These are phyloP conservation scores for Peromyscus leucopus DNA, from an alignment of 2,113 vertebrate genomes.

Conservation along the genomic window DNA sequence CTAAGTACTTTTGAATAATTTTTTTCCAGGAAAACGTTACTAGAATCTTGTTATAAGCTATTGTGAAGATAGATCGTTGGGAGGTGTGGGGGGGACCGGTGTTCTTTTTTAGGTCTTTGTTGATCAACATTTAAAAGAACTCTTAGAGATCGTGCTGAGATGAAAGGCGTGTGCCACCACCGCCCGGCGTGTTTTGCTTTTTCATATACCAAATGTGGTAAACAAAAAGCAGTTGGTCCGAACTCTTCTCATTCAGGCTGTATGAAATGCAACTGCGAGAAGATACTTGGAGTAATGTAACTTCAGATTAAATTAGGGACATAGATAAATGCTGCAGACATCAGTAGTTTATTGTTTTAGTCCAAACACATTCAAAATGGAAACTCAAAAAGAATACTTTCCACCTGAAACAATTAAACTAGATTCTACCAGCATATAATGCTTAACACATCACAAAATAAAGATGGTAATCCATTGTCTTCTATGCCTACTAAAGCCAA, in stretches of 20 bases:
- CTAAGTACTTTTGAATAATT: background rate
- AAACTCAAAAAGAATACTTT: slow-evolving; percentile 90
- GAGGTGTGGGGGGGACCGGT: too few relatives aligned
- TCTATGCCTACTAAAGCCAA: slow-evolving; percentile 91
- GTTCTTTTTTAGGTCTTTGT: background rate
- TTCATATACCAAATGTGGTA: slow-evolving; percentile 52
- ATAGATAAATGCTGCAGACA: slow-evolving; percentile 93
- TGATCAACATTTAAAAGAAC: background rate
- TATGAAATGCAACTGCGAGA: slow-evolving; percentile 58
- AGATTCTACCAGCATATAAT: slow-evolving; percentile 93
- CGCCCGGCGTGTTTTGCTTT: background rate
- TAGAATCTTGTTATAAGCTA: background rate
- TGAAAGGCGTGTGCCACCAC: too few relatives aligned
- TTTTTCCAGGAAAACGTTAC: background rate
- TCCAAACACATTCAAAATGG: slow-evolving; percentile 98
- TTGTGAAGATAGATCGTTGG: slow-evolving; percentile 12
- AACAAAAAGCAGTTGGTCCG: slow-evolving; percentile 7
- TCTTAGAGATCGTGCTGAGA: too few relatives aligned
- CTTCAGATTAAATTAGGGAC: slow-evolving; percentile 88
- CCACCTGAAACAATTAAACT: slow-evolving; percentile 94
- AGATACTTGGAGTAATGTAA: slow-evolving; percentile 53
- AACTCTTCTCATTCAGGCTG: slow-evolving; percentile 39
- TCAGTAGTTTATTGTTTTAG: slow-evolving; percentile 99
- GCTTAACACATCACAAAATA: slow-evolving; percentile 93
- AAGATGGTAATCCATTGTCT: slow-evolving; percentile 92